Evolutionary conservation across 2,113 vertebrate species (phyloP).

Genomic region (Emydocephalus ijimae): DNA sequence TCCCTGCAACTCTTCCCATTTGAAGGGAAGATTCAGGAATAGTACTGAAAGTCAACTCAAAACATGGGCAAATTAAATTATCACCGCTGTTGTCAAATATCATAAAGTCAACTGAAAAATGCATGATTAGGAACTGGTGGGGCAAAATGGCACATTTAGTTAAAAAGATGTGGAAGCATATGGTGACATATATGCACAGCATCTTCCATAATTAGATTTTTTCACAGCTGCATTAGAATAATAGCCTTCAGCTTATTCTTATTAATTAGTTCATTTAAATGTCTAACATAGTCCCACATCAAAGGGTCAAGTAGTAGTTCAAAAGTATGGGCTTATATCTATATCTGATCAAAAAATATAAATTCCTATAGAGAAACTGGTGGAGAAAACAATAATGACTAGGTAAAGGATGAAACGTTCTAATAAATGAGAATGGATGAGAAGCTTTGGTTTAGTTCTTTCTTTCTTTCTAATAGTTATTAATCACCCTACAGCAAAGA

Average conservation of each 20-base stretch:
- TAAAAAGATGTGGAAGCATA: conserved; percentile 34
- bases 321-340: neutral
- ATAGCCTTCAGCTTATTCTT: conserved; percentile 11
- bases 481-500: neutral
- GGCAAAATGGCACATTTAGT: conserved; percentile 16
- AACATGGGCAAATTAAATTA: conserved; percentile 29
- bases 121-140: conserved; percentile 13
- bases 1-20: conserved; percentile 30
- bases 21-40: conserved; percentile 12
- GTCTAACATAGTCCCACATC: neutral
- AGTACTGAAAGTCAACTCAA: conserved; percentile 41
- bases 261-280: conserved; percentile 24
- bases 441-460: neutral
- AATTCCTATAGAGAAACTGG: neutral
- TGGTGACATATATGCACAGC: neutral
- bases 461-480: neutral
- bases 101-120: neutral
- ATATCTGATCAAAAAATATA: neutral
- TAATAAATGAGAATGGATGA: neutral
- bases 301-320: neutral
- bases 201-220: neutral
- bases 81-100: conserved; percentile 3
- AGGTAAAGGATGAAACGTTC: neutral
- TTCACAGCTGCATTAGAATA: neutral
- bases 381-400: neutral